Evolutionary conservation across 1,140 invertebrate genomes (phyloP).

Genomic region (Philopotamus ludificatus): DNA sequence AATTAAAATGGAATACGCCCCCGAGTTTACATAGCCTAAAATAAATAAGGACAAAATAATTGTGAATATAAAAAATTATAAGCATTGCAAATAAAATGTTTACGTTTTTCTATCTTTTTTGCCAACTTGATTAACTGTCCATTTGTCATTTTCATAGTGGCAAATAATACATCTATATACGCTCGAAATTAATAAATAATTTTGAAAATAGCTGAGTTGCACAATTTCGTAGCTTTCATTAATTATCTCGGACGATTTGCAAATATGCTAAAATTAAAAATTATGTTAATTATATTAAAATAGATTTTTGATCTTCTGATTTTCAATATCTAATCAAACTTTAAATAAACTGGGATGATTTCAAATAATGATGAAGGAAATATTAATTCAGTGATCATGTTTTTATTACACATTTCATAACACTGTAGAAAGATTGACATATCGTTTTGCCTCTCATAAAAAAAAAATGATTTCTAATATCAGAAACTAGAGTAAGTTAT

Average conservation of each 20-base stretch:
- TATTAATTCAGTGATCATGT: too few relatives aligned
- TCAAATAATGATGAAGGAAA: too few relatives aligned
- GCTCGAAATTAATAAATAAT: conserved; percentile 76
- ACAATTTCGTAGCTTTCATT: conserved; percentile 83
- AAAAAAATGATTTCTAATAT: too few relatives aligned
- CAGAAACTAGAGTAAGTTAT: background rate
- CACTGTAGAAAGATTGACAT: too few relatives aligned
- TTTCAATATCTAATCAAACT: too few relatives aligned
- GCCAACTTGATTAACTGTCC: conserved; percentile 76
- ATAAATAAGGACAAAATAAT: conserved; percentile 31
- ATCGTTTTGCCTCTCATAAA: too few relatives aligned
- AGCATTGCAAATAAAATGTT: conserved; percentile 40
- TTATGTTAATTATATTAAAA: conserved; percentile 24
- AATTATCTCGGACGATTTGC: conserved; percentile 77
- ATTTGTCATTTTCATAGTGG: conserved; percentile 58
- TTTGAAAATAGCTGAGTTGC: conserved; percentile 79
- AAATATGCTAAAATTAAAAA: conserved; percentile 68
- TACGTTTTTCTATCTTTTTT: conserved; percentile 83
- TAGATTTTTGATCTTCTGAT: too few relatives aligned
- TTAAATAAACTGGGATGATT: too few relatives aligned
- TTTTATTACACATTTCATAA: too few relatives aligned
- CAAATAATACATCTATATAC: conserved; percentile 78
- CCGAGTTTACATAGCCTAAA: conserved; percentile 65
- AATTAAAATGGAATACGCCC: conserved; percentile 62
- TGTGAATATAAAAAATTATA: conserved; percentile 31